Percentiles rank a stretch among this genome's conserved stretches.
phyloP scores from a whole-genome alignment of 2,888 invertebrate genomes.

The Protonemura montana region DNA sequence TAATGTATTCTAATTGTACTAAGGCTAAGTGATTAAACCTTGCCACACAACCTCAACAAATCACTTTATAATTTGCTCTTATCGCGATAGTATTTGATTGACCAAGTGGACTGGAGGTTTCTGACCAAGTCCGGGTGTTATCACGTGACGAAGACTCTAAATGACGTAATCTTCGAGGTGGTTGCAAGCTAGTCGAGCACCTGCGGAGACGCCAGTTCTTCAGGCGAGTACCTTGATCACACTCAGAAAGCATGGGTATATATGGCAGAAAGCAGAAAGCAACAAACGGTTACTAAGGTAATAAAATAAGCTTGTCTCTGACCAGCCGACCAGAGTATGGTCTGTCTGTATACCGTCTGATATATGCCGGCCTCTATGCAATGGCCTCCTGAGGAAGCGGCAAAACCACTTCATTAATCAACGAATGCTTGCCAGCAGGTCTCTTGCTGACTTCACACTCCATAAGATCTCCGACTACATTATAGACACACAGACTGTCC shows the following conservation, averaged over 20 bases:
- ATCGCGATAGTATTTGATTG: neutral
- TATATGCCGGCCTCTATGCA: neutral
- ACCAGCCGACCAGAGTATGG: neutral
- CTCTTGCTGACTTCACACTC: conserved; percentile 26
- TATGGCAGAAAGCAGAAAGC: neutral
- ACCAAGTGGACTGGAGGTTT: neutral
- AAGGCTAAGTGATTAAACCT: neutral
- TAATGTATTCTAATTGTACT: neutral
- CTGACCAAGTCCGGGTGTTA: neutral
- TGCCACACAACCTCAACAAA: neutral
- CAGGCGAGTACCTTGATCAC: neutral
- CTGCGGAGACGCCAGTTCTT: neutral
- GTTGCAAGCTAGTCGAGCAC: neutral
- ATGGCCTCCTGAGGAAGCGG: conserved; percentile 31
- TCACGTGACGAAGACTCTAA: neutral
- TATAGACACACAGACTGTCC: neutral
- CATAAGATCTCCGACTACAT: conserved; percentile 8
- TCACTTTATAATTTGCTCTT: neutral
- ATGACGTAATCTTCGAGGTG: conserved; percentile 7
- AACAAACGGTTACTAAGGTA: conserved; percentile 29
- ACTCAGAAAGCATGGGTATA: neutral
- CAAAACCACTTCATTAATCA: conserved; percentile 33
- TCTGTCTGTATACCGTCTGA: neutral
- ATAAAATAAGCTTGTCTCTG: conserved; percentile 29
- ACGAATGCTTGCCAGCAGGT: neutral